Base-by-base conservation (phyloP, 1,140 invertebrate genomes). In the Drosophila ambigua region DNA sequence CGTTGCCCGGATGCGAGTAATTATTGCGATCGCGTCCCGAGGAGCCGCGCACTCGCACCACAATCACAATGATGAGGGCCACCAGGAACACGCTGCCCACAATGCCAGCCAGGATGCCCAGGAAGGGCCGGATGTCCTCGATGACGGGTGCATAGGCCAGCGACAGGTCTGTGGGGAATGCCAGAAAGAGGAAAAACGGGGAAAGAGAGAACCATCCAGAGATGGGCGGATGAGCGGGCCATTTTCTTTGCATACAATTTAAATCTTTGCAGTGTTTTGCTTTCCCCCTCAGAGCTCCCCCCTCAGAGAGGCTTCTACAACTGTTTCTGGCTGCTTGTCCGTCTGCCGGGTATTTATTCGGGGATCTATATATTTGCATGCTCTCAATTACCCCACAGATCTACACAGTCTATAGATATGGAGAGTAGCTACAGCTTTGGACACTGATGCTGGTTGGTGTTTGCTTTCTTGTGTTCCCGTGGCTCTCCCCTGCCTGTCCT, bases 21-120 rank as follows among this genome's bases (percentile, higher is more conserved):
- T 95, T 94, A 92, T 95, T 94, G 85, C 94, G 94, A 85, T 95
- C 94, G 64, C 93, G 92, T 55, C 94, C 92, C 59, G 93, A 93
- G n/a, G 94, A 94, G 67, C 94, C 93, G 67, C 95, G 93, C 69
- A 92, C 80, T 35, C 95, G 93, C 69, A 96, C 94, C 66, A 96
- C 94, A 69, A 96, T 95, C 49, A 96, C 95, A 77, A 96, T 96
- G 68, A 95, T 93, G 64, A 96, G 93, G 35, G 95, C 95, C 59
- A 96, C 94, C 64, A 96, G 91, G 48, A 96, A 94, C 39, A 96
- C 92, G 35, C 95, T 95, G 16, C 94, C 94, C n/a, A 96, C 94
- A 60, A 95, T 94, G 28, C 95, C 95, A 31, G 95, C 94, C 60
- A 96, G 92, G 15, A 95, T 94, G 20, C 95, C 95, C 26, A 96